Base-by-base conservation (phyloP, 2,113 vertebrate genomes). In the Eidolon helvum region DNA sequence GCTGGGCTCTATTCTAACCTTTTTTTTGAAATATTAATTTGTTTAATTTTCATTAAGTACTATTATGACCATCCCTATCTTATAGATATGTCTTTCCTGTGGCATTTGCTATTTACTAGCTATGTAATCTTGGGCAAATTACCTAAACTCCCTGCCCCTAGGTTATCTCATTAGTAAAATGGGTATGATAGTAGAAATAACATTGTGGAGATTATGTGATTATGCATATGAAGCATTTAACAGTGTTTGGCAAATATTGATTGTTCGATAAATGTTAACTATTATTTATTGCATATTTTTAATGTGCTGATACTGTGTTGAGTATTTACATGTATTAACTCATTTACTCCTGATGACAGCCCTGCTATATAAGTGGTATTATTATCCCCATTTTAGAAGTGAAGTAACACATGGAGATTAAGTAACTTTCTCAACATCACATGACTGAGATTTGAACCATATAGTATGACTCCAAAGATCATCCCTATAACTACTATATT, bases 11-110 rank as follows among this genome's bases (percentile, higher is more conserved):
- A 4, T 83, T 91, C 30, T 91, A 63, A 96, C 15, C 66, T 82
- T 45, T 91, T 97, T 86, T 97, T 82, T 63, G n/a, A 86, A 90
- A 78, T 91, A 82, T 87, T 85, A 82, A 69, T 94, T 87, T 19
- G 30, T 43, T 75, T 84, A 68, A 68, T 94, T 95, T n/a, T 92
- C 24, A 40, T 69, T 77, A 90, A 84, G 30, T 80, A 61, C 61
- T 71, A 33, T 66, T 75, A n/a, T 75, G 38, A 87, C 78, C 72
- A 79, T 75, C 8, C 1, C 26, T 15, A 77, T 66, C 96, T 96
- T 96, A 96, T 50, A 75, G 71, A 77, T 66, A 16, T 69, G 45
- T 75, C 75, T 91, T 87, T 77, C 33, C 69, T 80, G n/a, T 55
- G 59, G 28, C 40, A 48, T 90, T 96, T 91, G 48, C 68, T 89